phyloP scores from a whole-genome alignment of 2,888 invertebrate species.

The Thereva nobilitata region DNA sequence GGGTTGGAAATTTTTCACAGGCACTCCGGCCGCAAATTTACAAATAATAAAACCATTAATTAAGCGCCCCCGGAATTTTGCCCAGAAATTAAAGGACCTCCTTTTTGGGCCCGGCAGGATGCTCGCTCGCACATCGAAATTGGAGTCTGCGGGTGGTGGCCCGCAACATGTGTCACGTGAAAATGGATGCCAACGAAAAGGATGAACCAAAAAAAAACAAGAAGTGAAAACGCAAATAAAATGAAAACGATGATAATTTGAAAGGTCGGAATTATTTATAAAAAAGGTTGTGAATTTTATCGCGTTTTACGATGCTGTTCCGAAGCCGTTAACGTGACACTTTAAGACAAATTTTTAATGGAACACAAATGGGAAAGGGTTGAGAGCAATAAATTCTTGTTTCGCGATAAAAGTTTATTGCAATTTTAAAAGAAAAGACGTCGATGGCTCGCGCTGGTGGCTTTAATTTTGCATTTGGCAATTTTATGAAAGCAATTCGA shows the following conservation, averaged over 20 bases:
- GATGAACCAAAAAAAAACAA: neutral
- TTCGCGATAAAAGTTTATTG: constrained; percentile 27
- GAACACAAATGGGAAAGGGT: constrained; percentile 14
- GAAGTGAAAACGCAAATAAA: constrained; percentile 34
- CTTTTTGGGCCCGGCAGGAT: constrained; percentile 20
- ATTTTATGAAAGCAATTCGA: too few species aligned
- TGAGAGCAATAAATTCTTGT: constrained; percentile 26
- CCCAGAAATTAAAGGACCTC: constrained; percentile 24
- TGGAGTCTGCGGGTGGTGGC: constrained; percentile 25
- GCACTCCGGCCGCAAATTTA: constrained; percentile 32
- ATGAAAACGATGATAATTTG: constrained; percentile 30
- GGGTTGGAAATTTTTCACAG: constrained; percentile 19
- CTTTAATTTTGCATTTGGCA: too few species aligned
- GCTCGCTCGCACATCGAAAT: constrained; percentile 14
- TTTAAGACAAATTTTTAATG: constrained; percentile 7
- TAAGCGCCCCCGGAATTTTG: constrained; percentile 32
- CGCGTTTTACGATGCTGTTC: constrained; percentile 23
- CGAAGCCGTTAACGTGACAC: constrained; percentile 27
- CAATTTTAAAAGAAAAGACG: neutral
- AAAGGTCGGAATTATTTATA: constrained; percentile 33
- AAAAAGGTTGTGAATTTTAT: constrained; percentile 16
- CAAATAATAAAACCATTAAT: constrained; percentile 36
- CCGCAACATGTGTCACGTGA: constrained; percentile 19
- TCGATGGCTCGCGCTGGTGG: too few species aligned
- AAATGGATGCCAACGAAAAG: neutral